These are phyloP conservation scores for Pseudocheirus occidentalis DNA, from an alignment of 2,797 vertebrate species.

Conservation along the genomic window DNA sequence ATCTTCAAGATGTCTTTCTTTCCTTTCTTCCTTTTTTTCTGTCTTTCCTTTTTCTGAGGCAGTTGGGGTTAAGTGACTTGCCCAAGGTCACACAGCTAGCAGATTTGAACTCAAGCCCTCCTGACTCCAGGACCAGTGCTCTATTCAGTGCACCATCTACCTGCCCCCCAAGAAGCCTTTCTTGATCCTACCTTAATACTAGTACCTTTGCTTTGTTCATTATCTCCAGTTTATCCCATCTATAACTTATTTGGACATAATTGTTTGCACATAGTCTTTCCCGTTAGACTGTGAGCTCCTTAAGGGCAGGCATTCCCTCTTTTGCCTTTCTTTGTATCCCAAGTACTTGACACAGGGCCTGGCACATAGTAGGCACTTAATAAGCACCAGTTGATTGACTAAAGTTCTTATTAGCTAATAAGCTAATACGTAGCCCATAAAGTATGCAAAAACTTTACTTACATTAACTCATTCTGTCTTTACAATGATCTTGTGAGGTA, in stretches of 20 bases:
- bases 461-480: background rate
- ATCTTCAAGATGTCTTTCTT: background rate
- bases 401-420: background rate
- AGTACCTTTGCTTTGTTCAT: background rate
- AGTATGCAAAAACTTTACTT: background rate
- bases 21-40: no score
- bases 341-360: background rate
- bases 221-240: background rate
- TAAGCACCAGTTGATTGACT: background rate
- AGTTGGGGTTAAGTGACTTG: no score
- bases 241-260: background rate
- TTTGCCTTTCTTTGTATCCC: background rate
- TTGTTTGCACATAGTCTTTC: background rate
- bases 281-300: background rate
- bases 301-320: background rate
- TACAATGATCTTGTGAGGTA: background rate
- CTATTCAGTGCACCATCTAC: no score
- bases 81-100: no score
- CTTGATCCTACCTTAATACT: background rate
- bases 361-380: background rate
- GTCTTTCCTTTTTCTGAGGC: no score
- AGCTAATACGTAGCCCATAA: background rate
- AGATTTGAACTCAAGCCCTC: no score
- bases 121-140: no score
- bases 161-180: background rate